Evolutionary conservation across 2,888 invertebrate genomes (phyloP).

Genomic region (Ectemnius continuus): DNA sequence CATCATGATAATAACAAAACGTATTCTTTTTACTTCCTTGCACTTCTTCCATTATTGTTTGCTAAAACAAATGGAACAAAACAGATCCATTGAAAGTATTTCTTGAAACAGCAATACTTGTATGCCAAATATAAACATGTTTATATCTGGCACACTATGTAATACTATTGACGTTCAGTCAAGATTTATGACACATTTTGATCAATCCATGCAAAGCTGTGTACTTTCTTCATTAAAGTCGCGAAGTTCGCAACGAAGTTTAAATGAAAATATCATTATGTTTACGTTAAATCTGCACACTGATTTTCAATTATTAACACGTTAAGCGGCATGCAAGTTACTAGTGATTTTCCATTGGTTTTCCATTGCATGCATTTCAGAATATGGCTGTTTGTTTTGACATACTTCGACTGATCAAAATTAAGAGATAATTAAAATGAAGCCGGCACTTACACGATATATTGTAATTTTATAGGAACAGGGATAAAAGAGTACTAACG

Average conservation of each 20-base stretch:
- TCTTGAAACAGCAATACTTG: constrained; percentile 1
- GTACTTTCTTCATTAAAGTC: too few species aligned
- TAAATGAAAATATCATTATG: background rate
- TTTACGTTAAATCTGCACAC: background rate
- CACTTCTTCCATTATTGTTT: background rate
- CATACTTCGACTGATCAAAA: too few species aligned
- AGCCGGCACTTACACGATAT: background rate
- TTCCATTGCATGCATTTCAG: too few species aligned
- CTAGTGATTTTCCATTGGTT: background rate
- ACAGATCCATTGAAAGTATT: constrained; percentile 1
- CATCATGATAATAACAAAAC: background rate
- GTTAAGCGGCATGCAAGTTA: background rate
- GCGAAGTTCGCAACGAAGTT: background rate
- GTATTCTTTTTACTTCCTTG: background rate
- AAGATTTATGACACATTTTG: background rate
- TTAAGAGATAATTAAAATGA: background rate
- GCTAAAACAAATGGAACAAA: background rate
- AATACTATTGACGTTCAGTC: background rate
- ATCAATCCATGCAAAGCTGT: background rate
- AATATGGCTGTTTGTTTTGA: too few species aligned
- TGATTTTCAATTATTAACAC: background rate
- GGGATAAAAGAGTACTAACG: background rate
- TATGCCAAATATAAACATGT: background rate
- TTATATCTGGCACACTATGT: background rate
- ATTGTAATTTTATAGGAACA: background rate